These are phyloP conservation scores for Apomyelois bistriatella DNA, from an alignment of 2,888 invertebrate species.

Conservation along the genomic window DNA sequence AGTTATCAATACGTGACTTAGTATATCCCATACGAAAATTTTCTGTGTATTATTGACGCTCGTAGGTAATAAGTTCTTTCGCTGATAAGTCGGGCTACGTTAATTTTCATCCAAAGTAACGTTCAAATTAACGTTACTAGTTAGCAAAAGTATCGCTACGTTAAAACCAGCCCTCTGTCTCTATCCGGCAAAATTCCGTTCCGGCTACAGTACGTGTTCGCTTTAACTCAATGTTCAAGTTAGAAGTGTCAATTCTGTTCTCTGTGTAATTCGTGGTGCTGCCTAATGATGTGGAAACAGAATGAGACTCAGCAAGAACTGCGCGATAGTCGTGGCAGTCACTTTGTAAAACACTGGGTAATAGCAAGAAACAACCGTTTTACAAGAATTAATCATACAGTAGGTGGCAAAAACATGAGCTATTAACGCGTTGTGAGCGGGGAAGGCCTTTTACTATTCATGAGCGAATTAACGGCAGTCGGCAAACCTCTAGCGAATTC, in stretches of 20 bases:
- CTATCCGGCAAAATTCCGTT: too few species aligned
- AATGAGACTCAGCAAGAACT: constrained; percentile 46
- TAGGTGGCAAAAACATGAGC: constrained; percentile 62
- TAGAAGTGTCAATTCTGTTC: background rate
- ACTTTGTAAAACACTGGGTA: constrained; percentile 66
- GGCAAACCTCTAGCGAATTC: constrained; percentile 27
- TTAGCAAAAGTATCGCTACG: too few species aligned
- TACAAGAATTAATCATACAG: constrained; percentile 70
- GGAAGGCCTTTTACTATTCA: constrained; percentile 63
- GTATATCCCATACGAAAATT: too few species aligned
- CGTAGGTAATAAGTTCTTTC: too few species aligned
- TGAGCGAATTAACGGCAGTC: constrained; percentile 65
- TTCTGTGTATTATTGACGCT: too few species aligned
- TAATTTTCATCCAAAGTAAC: too few species aligned
- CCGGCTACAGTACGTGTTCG: too few species aligned
- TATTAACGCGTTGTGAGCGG: constrained; percentile 55
- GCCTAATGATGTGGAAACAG: constrained; percentile 66
- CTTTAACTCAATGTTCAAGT: too few species aligned
- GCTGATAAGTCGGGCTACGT: too few species aligned
- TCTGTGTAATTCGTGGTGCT: constrained; percentile 6
- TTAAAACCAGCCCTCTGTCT: too few species aligned
- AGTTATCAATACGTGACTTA: too few species aligned
- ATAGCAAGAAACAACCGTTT: constrained; percentile 68
- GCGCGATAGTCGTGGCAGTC: constrained; percentile 47
- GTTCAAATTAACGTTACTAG: too few species aligned